Evolutionary conservation across 2,113 vertebrate genomes (phyloP).

Genomic region (Triplophysa rosa): DNA sequence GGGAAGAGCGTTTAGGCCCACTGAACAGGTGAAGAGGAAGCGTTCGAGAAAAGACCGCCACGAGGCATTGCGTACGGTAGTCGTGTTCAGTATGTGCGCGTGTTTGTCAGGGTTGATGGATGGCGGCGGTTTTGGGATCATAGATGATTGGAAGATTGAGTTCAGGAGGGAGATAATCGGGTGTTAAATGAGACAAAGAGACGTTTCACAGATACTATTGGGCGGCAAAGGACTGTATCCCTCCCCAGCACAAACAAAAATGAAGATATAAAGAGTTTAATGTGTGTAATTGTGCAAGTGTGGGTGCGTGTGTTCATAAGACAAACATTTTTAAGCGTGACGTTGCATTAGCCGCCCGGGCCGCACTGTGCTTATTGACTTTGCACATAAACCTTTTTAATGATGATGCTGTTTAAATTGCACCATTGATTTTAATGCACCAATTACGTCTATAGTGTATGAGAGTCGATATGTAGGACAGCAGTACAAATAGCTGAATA

Average conservation of each 20-base stretch:
- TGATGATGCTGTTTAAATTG: conserved; percentile 65
- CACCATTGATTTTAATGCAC: conserved; percentile 66
- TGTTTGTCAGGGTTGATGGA: conserved; percentile 60
- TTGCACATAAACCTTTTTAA: conserved; percentile 60
- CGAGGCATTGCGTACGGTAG: conserved; percentile 2
- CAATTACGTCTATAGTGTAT: conserved; percentile 61
- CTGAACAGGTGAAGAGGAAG: conserved; percentile 28
- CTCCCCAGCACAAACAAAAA: background rate
- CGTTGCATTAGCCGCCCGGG: conserved; percentile 36
- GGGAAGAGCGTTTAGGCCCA: conserved; percentile 21
- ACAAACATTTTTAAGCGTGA: conserved; percentile 4
- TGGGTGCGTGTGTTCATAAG: conserved; percentile 12
- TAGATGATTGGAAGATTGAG: conserved; percentile 59
- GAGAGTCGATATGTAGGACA: conserved; percentile 56
- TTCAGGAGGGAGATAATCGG: conserved; percentile 68
- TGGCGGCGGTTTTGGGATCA: conserved; percentile 64
- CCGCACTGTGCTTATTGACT: conserved; percentile 59
- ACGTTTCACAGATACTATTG: conserved; percentile 52
- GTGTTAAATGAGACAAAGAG: conserved; percentile 66
- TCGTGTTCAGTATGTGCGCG: background rate
- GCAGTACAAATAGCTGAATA: conserved; percentile 55
- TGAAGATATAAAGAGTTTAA: background rate
- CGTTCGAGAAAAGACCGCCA: background rate
- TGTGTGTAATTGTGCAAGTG: background rate
- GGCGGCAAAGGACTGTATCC: conserved; percentile 42